Evolutionary conservation across 1,140 invertebrate species (phyloP), one percentile per base, ranked within the genome.

Genomic region (Heliconius melpomene): DNA sequence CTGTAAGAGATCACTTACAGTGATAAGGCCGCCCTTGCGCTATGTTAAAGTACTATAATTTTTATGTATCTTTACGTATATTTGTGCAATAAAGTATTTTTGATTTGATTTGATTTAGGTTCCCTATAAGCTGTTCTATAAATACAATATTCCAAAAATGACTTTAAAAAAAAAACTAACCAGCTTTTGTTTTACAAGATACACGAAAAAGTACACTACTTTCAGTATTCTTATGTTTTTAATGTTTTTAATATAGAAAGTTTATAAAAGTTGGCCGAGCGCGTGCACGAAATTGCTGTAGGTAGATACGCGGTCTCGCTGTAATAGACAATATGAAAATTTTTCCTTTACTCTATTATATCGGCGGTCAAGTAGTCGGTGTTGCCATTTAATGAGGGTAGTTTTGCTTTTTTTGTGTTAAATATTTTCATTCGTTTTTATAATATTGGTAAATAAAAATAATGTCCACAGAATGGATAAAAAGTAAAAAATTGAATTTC

Each of bases 241-340:
- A 66, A 46, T 7, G 60, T 66, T 26, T 66, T 29, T 66, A 66
- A 66, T 66, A 66, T 66, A 66, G 26, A 66, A 66, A 66, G 60
- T 66, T 66, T 26, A 29, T 66, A 66, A 66, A 66, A 66, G 9
- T 66, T 66, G 23, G 26, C 3, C 3, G 60, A 29, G 60, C 26
- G 60, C 60, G 60, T 66, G 60, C 60, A 66, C 60, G 60, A 66
- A 66, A 66, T 66, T 66, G 26, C 60, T 66, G 60, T 66, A 66
- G 26, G 60, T 57, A 57, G 54, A 57, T n/a, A 23, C 7, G 60
- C 11, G 60, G 54, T n/a, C 60, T 29, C 3, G 26, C 26, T 29
- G 60, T 66, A 66, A 66, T 66, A 66, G 60, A 66, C 60, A 66
- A 66, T 11, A 66, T 66, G 60, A 66, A 66, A 66, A 29, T 18